These are phyloP conservation scores for Drosophila lacertosa DNA, from an alignment of 1,140 invertebrate genomes.

Conservation along the genomic window DNA sequence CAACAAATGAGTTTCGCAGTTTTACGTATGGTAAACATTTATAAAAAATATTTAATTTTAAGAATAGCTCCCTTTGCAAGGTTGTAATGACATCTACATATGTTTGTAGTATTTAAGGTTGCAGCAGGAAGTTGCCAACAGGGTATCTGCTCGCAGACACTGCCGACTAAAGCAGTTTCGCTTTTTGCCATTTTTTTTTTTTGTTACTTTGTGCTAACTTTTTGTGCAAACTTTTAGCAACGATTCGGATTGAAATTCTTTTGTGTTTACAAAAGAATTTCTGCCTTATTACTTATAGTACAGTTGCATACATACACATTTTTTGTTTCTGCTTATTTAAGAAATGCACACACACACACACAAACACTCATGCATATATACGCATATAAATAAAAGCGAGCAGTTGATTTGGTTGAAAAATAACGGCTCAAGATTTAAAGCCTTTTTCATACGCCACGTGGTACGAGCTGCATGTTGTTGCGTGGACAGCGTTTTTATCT, in stretches of 20 bases:
- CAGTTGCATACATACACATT: not conserved
- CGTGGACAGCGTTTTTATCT: slow-evolving; percentile 54
- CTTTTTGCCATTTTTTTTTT: slow-evolving; percentile 18
- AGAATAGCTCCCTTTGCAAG: too few species aligned
- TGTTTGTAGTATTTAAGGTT: too few species aligned
- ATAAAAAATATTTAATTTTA: too few species aligned
- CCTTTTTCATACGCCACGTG: slow-evolving; percentile 58
- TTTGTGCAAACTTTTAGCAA: slow-evolving; percentile 63
- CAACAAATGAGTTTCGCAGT: too few species aligned
- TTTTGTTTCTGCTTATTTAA: slow-evolving; percentile 38
- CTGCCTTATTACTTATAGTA: slow-evolving; percentile 35
- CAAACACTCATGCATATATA: not conserved
- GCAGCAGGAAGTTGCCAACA: too few species aligned
- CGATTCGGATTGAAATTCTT: slow-evolving; percentile 78
- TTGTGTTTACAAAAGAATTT: slow-evolving; percentile 76
- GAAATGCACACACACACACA: not conserved
- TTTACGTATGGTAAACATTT: too few species aligned
- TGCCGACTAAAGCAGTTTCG: not conserved
- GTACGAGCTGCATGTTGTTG: not conserved
- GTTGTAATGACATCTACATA: too few species aligned
- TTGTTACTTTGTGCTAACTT: slow-evolving; percentile 10
- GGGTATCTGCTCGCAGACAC: not conserved
- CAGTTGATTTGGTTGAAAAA: slow-evolving; percentile 48
- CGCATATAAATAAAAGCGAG: slow-evolving; percentile 22
- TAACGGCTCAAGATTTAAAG: slow-evolving; percentile 7